These are phyloP conservation scores for Mesocentrotus franciscanus DNA, from an alignment of 53 echinoderm and acorn worm genomes.

Conservation along the genomic window DNA sequence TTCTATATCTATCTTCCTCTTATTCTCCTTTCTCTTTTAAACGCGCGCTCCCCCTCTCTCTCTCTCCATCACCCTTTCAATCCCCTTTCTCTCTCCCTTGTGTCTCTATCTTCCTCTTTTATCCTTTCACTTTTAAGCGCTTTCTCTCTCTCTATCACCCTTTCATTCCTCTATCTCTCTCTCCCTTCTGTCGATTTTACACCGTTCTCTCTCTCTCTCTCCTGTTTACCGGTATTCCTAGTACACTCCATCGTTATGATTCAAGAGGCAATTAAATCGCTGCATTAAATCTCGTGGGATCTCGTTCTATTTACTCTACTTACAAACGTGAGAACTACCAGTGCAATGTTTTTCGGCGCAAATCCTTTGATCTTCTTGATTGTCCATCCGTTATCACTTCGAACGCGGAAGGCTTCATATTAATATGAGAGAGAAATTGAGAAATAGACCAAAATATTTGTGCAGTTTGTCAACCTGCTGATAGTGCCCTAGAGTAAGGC, in stretches of 20 bases:
- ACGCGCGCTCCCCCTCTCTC: background rate
- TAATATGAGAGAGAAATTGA: background rate
- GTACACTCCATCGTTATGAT: background rate
- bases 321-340: background rate
- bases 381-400: background rate
- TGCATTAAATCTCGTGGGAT: background rate
- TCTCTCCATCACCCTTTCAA: background rate
- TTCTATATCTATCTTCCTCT: no score
- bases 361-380: background rate
- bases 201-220: background rate
- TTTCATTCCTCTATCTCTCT: background rate
- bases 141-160: background rate
- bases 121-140: no score
- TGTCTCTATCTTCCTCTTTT: background rate
- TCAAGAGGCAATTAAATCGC: constrained; percentile 3
- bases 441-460: background rate
- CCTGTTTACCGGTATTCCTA: background rate
- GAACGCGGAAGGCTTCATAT: background rate
- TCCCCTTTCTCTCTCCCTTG: background rate
- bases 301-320: background rate
- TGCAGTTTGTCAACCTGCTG: background rate
- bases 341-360: background rate
- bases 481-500: no score
- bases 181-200: background rate
- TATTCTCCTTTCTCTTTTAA: no score